Evolutionary conservation across 2,888 invertebrate species (phyloP).

Genomic region (Panopea generosa): DNA sequence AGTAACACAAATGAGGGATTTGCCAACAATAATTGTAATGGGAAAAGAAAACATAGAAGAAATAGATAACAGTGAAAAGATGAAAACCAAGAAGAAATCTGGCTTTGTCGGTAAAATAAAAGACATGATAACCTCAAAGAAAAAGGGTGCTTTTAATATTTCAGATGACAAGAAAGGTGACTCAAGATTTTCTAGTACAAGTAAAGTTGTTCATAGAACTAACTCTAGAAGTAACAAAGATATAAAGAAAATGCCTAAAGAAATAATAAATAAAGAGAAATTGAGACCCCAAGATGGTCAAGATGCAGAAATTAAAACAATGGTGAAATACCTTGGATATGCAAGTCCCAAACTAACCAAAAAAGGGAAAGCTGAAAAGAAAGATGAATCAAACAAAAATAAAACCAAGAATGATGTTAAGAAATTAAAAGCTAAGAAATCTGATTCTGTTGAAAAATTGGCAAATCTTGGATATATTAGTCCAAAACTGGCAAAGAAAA

Average conservation of each 20-base stretch:
- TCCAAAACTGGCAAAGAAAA: conserved; percentile 26
- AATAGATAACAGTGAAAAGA: conserved; percentile 6
- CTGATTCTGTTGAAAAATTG: conserved; percentile 19
- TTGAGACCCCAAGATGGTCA: not conserved
- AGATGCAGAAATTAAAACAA: conserved; percentile 23
- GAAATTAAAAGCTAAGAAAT: not conserved
- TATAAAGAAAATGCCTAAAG: not conserved
- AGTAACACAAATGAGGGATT: not conserved
- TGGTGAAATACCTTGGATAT: conserved; percentile 47
- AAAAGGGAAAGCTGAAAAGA: conserved; percentile 13
- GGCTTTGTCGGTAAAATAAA: conserved; percentile 31
- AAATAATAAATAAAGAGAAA: not conserved
- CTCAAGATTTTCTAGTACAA: conserved; percentile 26
- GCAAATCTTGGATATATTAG: conserved; percentile 37
- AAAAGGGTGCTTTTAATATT: conserved; percentile 5
- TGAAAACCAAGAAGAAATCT: not conserved
- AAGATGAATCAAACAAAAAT: conserved; percentile 1
- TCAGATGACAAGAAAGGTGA: not conserved
- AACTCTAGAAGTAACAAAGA: conserved; percentile 11
- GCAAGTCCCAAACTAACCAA: conserved; percentile 33
- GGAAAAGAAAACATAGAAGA: not conserved
- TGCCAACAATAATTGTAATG: not conserved
- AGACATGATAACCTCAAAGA: conserved; percentile 16
- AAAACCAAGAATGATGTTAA: not conserved
- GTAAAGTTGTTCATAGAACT: conserved; percentile 22